Conservation (phyloP, 2,797 vertebrate genomes). For the Argentina silus region DNA sequence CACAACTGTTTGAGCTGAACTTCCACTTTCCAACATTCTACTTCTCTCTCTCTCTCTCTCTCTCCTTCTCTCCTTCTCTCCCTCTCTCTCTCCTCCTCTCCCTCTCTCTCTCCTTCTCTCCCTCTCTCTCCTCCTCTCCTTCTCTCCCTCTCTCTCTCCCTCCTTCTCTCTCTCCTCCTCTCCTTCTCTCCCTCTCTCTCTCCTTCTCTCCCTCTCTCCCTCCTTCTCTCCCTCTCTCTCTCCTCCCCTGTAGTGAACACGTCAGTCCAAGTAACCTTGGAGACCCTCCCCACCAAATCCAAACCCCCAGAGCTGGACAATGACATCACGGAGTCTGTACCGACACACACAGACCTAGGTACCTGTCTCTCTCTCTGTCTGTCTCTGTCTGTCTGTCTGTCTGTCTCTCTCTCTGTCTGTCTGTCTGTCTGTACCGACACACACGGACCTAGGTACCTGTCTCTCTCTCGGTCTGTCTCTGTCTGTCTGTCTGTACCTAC, state of each 20-base stretch:
- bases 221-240: not conserved
- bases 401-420: not conserved
- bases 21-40: not conserved
- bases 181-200: not conserved
- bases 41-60: not conserved
- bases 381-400: not conserved
- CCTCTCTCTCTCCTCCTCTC: too few relatives aligned
- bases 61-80: not conserved
- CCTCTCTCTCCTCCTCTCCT: not conserved
- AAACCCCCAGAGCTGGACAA: not conserved
- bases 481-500: not conserved
- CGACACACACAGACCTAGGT: conserved; percentile 52
- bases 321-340: conserved; percentile 32
- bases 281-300: conserved; percentile 17
- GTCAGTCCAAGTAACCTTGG: conserved; percentile 10
- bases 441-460: not conserved
- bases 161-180: not conserved
- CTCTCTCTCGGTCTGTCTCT: not conserved
- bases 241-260: conserved; percentile 16
- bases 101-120: too few relatives aligned
- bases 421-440: not conserved
- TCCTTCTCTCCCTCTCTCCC: not conserved
- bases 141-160: not conserved
- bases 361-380: not conserved
- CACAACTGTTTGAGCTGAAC: not conserved